Conservation (phyloP, 2,113 vertebrate genomes). For the Benitochromis conjunctus region DNA sequence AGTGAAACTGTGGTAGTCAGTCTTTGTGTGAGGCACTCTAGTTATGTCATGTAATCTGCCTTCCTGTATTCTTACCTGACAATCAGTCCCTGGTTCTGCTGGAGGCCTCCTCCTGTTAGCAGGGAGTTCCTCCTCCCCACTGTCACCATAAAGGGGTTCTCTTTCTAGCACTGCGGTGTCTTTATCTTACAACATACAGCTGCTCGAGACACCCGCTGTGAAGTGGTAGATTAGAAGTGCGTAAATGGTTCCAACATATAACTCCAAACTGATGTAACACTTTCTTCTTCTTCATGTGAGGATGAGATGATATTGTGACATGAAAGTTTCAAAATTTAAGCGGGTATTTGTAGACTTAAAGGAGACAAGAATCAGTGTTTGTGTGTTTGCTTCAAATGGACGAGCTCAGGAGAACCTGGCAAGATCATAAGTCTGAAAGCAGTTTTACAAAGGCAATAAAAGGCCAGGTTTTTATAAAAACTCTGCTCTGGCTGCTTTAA, state of each 20-base stretch:
- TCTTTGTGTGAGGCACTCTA: background rate
- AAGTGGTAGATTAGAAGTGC: background rate
- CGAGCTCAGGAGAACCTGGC: background rate
- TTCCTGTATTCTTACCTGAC: background rate
- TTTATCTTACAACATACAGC: background rate
- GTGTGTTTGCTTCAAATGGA: background rate
- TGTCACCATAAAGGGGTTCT: background rate
- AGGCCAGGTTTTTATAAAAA: background rate
- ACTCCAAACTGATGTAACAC: background rate
- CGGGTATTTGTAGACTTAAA: background rate
- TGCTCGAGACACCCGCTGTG: background rate
- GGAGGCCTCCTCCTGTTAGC: background rate
- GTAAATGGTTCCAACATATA: background rate
- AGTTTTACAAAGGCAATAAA: background rate
- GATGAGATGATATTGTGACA: background rate
- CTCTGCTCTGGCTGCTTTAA: background rate
- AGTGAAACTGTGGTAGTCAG: background rate
- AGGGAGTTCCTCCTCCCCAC: background rate
- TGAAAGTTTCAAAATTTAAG: background rate
- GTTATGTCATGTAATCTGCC: background rate
- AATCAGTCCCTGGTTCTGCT: background rate
- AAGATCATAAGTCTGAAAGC: background rate
- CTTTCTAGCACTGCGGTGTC: background rate
- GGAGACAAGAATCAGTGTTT: background rate
- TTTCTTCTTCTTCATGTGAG: background rate